Conservation (phyloP, 2,888 invertebrate species). For the Ganaspis brasiliensis region DNA sequence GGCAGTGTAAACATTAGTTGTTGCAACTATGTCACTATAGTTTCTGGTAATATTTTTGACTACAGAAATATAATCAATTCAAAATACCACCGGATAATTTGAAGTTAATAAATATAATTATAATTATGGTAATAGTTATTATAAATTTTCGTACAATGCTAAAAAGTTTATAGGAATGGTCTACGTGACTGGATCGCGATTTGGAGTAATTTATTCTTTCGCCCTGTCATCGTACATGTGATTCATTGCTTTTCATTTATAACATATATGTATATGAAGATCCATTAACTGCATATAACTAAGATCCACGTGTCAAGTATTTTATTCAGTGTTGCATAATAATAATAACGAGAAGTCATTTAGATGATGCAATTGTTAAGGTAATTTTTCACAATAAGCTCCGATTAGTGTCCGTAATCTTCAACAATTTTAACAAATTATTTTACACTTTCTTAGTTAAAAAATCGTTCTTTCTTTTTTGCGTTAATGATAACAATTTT, state of each 20-base stretch:
- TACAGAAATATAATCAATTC: no score
- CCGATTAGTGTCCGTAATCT: neutral
- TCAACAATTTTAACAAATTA: neutral
- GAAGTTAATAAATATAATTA: no score
- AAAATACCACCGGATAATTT: no score
- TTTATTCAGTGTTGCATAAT: constrained; percentile 14
- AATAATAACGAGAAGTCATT: constrained; percentile 11
- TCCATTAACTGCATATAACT: neutral
- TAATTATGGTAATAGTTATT: no score
- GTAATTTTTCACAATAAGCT: neutral
- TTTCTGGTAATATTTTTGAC: no score
- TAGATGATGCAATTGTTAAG: constrained; percentile 5
- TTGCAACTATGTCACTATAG: no score
- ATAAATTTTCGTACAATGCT: neutral
- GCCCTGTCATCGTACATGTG: constrained; percentile 22
- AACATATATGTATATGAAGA: neutral
- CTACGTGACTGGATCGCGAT: constrained; percentile 3
- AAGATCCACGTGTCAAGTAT: constrained; percentile 9
- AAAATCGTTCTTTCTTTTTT: no score
- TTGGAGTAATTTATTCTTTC: constrained; percentile 15
- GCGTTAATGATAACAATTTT: no score
- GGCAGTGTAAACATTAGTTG: no score
- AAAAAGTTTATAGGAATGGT: neutral
- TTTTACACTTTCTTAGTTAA: neutral
- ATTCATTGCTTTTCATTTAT: constrained; percentile 16